Conservation (phyloP, 2,113 vertebrate species). For the Archocentrus centrarchus region DNA sequence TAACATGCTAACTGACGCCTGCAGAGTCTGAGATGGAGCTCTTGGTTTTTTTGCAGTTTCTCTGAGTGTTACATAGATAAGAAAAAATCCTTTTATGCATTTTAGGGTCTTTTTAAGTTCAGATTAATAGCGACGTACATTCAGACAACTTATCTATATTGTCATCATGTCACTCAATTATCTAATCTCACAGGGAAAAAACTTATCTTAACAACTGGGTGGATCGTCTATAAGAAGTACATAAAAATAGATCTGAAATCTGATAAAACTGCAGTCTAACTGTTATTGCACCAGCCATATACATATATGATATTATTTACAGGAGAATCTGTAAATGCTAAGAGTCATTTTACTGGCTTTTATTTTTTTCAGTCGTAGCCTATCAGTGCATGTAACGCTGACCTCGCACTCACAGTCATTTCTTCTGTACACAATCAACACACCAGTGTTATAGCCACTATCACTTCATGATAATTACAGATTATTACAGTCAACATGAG, state of each 20-base stretch:
- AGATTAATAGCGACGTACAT: background rate
- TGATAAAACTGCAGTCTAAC: background rate
- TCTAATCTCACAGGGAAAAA: background rate
- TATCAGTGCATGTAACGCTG: background rate
- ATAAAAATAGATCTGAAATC: background rate
- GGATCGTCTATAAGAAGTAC: background rate
- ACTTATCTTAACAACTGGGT: slow-evolving; percentile 19
- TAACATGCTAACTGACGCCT: too few species aligned
- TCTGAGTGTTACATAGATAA: too few species aligned
- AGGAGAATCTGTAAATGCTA: background rate
- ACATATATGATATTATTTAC: background rate
- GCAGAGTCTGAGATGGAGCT: too few species aligned
- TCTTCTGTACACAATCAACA: background rate
- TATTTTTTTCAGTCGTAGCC: background rate
- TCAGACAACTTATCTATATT: background rate
- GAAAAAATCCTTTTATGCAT: background rate
- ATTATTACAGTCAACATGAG: background rate
- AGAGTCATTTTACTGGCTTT: background rate
- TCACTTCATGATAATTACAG: slow-evolving; percentile 3
- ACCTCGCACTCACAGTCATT: background rate
- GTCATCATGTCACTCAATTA: background rate
- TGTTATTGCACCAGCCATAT: accelerated
- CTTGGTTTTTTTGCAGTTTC: too few species aligned
- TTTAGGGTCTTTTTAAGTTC: background rate
- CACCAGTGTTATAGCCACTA: background rate